Percentiles rank a stretch among this genome's conserved stretches.
Conservation (phyloP, 2,113 vertebrate species). For the Epinephelus moara region DNA sequence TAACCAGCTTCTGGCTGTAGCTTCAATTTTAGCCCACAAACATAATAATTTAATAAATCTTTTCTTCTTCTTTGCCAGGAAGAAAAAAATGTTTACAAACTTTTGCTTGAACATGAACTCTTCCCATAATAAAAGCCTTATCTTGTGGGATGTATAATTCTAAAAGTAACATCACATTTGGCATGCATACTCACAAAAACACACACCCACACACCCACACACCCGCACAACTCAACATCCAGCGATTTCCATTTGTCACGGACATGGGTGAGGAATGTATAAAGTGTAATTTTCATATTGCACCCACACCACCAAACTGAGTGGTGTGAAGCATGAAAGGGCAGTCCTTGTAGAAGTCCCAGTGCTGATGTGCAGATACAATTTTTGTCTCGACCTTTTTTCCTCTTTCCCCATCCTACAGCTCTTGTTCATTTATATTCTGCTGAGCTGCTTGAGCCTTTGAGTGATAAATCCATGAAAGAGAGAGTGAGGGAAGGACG, state of each 20-base stretch:
- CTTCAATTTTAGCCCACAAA: not conserved
- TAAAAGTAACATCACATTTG: constrained; percentile 5
- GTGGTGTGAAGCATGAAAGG: constrained; percentile 36
- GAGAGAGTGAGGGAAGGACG: constrained; percentile 61
- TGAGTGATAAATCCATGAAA: constrained; percentile 76
- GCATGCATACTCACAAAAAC: not conserved
- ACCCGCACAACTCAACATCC: constrained; percentile 1
- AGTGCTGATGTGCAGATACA: constrained; percentile 47
- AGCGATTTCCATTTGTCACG: constrained; percentile 26
- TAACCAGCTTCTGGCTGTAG: not conserved
- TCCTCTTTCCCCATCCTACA: constrained; percentile 39
- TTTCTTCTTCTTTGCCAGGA: not conserved
- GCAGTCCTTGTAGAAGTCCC: constrained; percentile 34
- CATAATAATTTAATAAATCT: not conserved
- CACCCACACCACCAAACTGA: constrained; percentile 19
- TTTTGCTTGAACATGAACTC: not conserved
- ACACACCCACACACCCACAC: constrained; percentile 6
- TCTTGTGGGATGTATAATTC: not conserved
- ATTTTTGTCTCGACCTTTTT: constrained; percentile 54
- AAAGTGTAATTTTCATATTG: constrained; percentile 52
- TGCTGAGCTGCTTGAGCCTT: constrained; percentile 74
- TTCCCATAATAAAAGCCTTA: constrained; percentile 1
- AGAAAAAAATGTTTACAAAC: not conserved
- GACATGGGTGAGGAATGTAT: constrained; percentile 46
- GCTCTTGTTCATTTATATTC: constrained; percentile 74